phyloP scores from a whole-genome alignment of 1,140 invertebrate species.

The Aplysia californica region DNA sequence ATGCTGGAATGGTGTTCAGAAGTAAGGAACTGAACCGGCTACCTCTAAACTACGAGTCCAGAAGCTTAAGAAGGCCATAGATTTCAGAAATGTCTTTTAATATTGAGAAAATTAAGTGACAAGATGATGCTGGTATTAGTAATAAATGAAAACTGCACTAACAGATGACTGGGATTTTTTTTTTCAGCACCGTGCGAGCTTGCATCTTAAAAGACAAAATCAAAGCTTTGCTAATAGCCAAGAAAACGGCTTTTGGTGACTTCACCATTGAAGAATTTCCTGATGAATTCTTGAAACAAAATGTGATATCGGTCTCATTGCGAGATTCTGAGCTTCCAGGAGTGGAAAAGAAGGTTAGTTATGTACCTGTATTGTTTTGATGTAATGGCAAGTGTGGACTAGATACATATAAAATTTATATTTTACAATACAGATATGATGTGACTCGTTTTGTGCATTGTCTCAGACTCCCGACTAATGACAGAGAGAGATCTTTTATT shows the following conservation, averaged over 20 bases:
- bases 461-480: too few species aligned
- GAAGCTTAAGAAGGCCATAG: not conserved
- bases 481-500: too few species aligned
- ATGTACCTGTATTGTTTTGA: not conserved
- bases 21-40: too few species aligned
- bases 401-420: not conserved
- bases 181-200: constrained; percentile 50
- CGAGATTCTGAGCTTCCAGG: constrained; percentile 50
- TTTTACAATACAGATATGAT: not conserved
- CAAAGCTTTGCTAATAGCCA: constrained; percentile 36
- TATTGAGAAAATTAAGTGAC: not conserved
- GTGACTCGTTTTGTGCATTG: not conserved
- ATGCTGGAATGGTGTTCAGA: too few species aligned
- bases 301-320: constrained; percentile 54
- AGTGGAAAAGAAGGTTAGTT: constrained; percentile 44
- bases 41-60: too few species aligned
- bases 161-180: not conserved
- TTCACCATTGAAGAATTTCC: constrained; percentile 55
- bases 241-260: constrained; percentile 50
- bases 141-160: not conserved
- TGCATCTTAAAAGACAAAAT: constrained; percentile 53
- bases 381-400: not conserved
- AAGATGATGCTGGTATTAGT: not conserved
- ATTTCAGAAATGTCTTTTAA: not conserved
- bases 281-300: constrained; percentile 52